Base-by-base conservation (phyloP, 2,113 vertebrate genomes). In the Rhadina sibilatrix region DNA sequence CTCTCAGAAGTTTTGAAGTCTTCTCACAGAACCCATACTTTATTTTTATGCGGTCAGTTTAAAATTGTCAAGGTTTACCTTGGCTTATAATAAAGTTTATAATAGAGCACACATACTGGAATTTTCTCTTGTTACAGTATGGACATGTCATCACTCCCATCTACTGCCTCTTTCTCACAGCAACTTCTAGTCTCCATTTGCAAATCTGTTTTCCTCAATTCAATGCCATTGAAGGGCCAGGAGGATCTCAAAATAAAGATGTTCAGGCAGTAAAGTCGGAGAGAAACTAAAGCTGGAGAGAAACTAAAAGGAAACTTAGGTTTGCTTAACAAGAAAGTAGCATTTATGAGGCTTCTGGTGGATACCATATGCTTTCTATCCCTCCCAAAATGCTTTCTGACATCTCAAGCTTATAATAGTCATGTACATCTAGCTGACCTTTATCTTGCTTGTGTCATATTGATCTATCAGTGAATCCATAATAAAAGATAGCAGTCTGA, bases 401-500 rank as follows among this genome's bases (percentile, higher is more conserved):
- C 42, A 56, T 96, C 97, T 95, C 68, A 95, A 87, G 86, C 72
- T 97, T 87, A 74, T 96, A 98, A 98, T 61, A 98, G 97, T 97
- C 90, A 94, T 80, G 88, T 97, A 94, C 85, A 96, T 93, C 92
- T 97, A 97, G 97, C 96, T 97, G 96, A 96, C 96, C 97, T 98
- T 98, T 97, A 97, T 97, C 95, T 98, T 97, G 68, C 95, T 89
- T 96, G 86, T 98, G 97, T 97, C 97, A 96, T 97, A 98, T 97
- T 97, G 98, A 98, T 98, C 97, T 97, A 97, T 97, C 98, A 96
- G 97, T 94, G 95, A 98, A 97, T 98, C 97, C 95, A 97, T 97
- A 98, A 98, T 94, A 97, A 96, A 98, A 97, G 93, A 97, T 81
- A 95, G 96, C 87, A 95, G 92, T 70, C 91, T 95, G 94, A 92